Conservation (phyloP, 2,113 vertebrate species). For the Sceloporus undulatus region DNA sequence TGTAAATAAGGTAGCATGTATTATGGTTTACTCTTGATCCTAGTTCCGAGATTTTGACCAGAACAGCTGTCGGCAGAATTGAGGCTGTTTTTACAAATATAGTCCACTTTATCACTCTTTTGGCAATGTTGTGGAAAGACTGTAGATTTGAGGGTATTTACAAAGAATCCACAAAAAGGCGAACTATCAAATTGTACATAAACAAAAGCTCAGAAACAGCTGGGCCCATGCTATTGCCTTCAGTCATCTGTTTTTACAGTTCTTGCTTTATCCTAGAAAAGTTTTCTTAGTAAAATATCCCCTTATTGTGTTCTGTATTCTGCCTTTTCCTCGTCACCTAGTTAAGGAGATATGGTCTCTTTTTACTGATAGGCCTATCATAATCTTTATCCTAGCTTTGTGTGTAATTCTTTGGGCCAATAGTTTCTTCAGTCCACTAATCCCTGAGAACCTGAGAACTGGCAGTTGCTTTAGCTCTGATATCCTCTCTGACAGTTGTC, state of each 20-base stretch:
- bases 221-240: neutral
- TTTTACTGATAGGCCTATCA: neutral
- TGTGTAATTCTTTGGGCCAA: neutral
- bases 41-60: neutral
- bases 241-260: conserved; percentile 8
- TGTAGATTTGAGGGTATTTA: conserved; percentile 1
- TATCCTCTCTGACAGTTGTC: neutral
- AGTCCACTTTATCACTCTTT: neutral
- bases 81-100: neutral
- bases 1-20: neutral
- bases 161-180: conserved; percentile 2
- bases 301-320: neutral
- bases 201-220: conserved; percentile 17
- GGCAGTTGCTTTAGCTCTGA: neutral
- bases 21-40: neutral
- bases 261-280: neutral
- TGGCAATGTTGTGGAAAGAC: neutral
- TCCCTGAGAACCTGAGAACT: neutral
- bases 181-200: conserved; percentile 7
- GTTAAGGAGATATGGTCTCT: neutral
- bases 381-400: neutral
- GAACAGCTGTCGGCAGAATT: conserved; percentile 7
- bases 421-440: neutral
- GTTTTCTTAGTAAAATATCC: neutral
- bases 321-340: neutral